Evolutionary conservation across 1,140 invertebrate genomes (phyloP).

Genomic region (Trachelipus rathkii): DNA sequence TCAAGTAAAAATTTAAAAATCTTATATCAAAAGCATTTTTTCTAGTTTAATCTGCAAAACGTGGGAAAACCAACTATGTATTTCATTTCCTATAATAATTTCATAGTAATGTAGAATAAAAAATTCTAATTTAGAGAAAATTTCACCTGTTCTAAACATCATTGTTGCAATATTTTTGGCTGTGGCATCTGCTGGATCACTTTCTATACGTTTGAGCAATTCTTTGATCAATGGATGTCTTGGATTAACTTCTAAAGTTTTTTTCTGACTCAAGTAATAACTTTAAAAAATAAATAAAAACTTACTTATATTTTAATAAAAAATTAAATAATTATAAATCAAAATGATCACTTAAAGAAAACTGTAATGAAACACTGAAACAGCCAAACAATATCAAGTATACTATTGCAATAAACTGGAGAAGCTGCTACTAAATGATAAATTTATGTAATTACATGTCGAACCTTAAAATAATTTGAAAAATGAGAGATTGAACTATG

Average conservation of each 20-base stretch:
- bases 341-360: background rate
- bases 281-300: slow-evolving; percentile 49
- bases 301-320: background rate
- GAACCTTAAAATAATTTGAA: too few relatives aligned
- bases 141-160: slow-evolving; percentile 74
- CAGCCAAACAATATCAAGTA: too few relatives aligned
- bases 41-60: background rate
- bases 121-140: background rate
- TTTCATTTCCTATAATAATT: too few relatives aligned
- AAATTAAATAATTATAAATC: background rate
- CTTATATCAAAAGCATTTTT: background rate
- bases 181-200: slow-evolving; percentile 69
- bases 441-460: too few relatives aligned
- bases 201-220: slow-evolving; percentile 74
- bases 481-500: too few relatives aligned
- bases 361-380: too few relatives aligned
- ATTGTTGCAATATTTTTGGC: slow-evolving; percentile 84
- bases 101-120: too few relatives aligned
- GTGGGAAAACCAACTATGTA: too few relatives aligned
- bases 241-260: slow-evolving; percentile 96
- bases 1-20: background rate
- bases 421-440: too few relatives aligned
- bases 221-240: slow-evolving; percentile 93
- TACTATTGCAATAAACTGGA: too few relatives aligned
- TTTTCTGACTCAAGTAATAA: slow-evolving; percentile 94